Evolutionary conservation across 2,888 invertebrate genomes (phyloP), one percentile per base, ranked within the genome.

Genomic region (Branchipolynoe longqiensis): DNA sequence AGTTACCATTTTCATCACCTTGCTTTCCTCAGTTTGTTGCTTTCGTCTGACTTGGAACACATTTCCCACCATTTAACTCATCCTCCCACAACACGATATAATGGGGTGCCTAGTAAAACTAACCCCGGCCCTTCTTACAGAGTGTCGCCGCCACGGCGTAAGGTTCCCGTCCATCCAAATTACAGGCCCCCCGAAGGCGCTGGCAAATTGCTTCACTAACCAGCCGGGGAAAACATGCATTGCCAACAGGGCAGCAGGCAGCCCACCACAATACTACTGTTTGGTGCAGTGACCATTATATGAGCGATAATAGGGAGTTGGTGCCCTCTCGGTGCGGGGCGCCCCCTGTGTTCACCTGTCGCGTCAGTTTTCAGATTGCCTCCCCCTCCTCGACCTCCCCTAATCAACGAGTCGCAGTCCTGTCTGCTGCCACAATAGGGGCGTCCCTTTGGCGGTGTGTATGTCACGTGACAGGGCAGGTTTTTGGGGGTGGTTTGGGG

Each of bases 141-240:
- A n/a, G n/a, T n/a, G n/a, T n/a, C n/a, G n/a, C n/a, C n/a, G n/a
- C n/a, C n/a, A n/a, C n/a, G n/a, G n/a, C n/a, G n/a, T n/a, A n/a
- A n/a, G n/a, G n/a, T n/a, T n/a, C n/a, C n/a, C n/a, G n/a, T n/a
- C 48, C 48, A 48, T 48, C 48, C 69, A 69, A 69, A 69, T 69
- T 69, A 69, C 69, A 69, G 69, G 12, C n/a, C 69, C 69, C n/a
- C 69, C 38, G 69, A 38, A 48, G 69, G 69, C 36, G 8, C 33
- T 22, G 36, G 33, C 38, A 38, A 69, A 69, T 69, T 69, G 38
- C 69, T 69, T 69, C 36, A 69, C 33, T 69, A 69, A 69, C 69
- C 69, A 69, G 69, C 38, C 69, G 31, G 31, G 62, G 62, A 14
- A 62, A 62, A 62, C 62, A 62, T 62, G 62, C 62, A 36, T 69